phyloP scores from a whole-genome alignment of 2,797 vertebrate species.

The Spondyliosoma cantharus region DNA sequence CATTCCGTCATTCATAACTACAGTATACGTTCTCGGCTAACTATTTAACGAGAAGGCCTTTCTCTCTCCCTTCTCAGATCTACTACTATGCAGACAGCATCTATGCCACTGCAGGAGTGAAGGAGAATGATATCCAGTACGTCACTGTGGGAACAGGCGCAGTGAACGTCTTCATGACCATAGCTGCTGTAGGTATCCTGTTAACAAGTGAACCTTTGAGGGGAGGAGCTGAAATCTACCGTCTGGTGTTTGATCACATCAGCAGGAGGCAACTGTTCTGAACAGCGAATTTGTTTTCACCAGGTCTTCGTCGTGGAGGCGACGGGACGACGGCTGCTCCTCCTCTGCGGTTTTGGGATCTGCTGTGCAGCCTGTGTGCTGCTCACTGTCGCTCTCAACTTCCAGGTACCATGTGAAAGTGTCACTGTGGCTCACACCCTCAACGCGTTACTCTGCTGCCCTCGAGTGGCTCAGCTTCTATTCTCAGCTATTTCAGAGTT shows the following conservation, averaged over 20 bases:
- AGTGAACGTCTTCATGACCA: constrained; percentile 91
- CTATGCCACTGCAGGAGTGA: constrained; percentile 88
- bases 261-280: background rate
- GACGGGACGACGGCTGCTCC: constrained; percentile 87
- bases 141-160: constrained; percentile 92
- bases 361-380: constrained; percentile 87
- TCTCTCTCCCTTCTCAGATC: constrained; percentile 82
- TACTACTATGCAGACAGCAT: constrained; percentile 96
- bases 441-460: constrained; percentile 43
- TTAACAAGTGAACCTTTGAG: background rate
- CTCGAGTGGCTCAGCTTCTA: constrained; percentile 49
- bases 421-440: background rate
- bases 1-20: background rate
- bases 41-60: background rate
- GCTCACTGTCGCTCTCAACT: constrained; percentile 86
- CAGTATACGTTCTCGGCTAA: background rate
- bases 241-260: constrained; percentile 4
- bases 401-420: constrained; percentile 85
- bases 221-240: background rate
- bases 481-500: background rate
- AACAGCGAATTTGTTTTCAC: background rate
- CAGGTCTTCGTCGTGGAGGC: constrained; percentile 94
- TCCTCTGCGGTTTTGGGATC: constrained; percentile 89
- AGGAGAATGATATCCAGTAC: constrained; percentile 83
- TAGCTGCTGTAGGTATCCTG: constrained; percentile 85